Evolutionary conservation across 2,113 vertebrate genomes (phyloP), one percentile per base, ranked within the genome.

Genomic region (Solea solea): DNA sequence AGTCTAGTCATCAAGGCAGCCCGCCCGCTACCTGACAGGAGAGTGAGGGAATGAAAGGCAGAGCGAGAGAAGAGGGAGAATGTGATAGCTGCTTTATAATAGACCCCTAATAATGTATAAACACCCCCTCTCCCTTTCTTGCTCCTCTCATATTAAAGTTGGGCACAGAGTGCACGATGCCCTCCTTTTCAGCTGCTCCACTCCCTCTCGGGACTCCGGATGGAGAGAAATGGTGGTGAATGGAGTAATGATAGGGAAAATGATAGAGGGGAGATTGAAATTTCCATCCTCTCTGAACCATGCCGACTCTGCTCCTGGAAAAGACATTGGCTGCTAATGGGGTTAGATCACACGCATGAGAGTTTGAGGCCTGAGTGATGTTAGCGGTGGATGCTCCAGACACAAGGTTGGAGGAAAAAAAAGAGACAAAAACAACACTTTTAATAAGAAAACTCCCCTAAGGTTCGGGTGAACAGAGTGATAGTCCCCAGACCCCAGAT

Each of bases 211-310:
- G 90, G 96, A 96, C 89, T 94, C 95, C 93, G 94, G 95, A 94
- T 94, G 93, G 95, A 95, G 95, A 96, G 95, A 95, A 97, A 97
- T 96, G 93, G 95, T 95, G 93, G 96, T 91, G 92, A 95, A 94
- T 94, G 95, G 94, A 96, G 96, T 98, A 98, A 99, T 98, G 97
- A 98, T 96, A 96, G 96, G 87, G 96, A 98, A 98, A 98, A 98
- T 97, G 95, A 98, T 96, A 96, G 95, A 96, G 94, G 94, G 94
- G 93, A 98, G 97, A 99, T 98, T 98, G 96, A 96, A 97, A 97
- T 96, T 97, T 94, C 95, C 95, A 96, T 96, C 95, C 93, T 94
- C 95, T 91, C 93, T 97, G 95, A 96, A 96, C 95, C 96, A 93
- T 94, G 92, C 94, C 94, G 92, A 95, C 95, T 95, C 94, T 88